phyloP scores from a whole-genome alignment of 2,797 vertebrate genomes.

The Muraenolepis orangiensis region DNA sequence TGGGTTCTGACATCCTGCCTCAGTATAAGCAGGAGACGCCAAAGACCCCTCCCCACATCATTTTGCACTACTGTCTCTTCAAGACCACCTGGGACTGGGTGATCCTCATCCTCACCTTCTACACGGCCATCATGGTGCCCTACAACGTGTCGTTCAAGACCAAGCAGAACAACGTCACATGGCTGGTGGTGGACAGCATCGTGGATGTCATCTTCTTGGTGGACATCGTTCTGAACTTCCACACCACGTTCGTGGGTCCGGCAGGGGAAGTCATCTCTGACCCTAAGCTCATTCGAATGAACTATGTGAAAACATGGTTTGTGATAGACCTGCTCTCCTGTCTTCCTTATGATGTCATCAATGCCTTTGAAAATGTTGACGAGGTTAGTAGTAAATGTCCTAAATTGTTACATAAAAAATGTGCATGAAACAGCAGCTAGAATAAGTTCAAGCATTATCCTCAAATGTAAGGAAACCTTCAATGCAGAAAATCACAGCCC shows the following conservation, averaged over 20 bases:
- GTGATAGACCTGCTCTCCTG: conserved; percentile 95
- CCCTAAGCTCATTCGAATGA: conserved; percentile 93
- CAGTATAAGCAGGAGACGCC: conserved; percentile 97
- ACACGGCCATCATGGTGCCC: conserved; percentile 94
- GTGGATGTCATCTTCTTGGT: conserved; percentile 95
- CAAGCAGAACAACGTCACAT: conserved; percentile 94
- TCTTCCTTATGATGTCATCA: conserved; percentile 94
- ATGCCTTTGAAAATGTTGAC: conserved; percentile 95
- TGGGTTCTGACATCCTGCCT: conserved; percentile 92
- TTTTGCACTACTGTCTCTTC: conserved; percentile 94
- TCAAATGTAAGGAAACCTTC: not conserved
- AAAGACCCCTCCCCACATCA: conserved; percentile 94
- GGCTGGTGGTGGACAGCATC: conserved; percentile 94
- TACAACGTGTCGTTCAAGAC: conserved; percentile 96
- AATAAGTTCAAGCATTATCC: not conserved
- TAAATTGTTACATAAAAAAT: not conserved
- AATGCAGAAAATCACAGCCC: too few species aligned
- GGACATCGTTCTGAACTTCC: conserved; percentile 95
- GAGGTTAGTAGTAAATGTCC: conserved; percentile 81
- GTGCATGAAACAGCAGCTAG: not conserved
- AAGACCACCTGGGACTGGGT: conserved; percentile 99
- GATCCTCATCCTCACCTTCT: conserved; percentile 95
- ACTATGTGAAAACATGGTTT: conserved; percentile 97
- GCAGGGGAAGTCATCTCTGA: conserved; percentile 94
- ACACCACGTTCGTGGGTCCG: conserved; percentile 93